These are phyloP conservation scores for Anisognathus igniventris DNA, from an alignment of 2,797 vertebrate species.

Conservation along the genomic window DNA sequence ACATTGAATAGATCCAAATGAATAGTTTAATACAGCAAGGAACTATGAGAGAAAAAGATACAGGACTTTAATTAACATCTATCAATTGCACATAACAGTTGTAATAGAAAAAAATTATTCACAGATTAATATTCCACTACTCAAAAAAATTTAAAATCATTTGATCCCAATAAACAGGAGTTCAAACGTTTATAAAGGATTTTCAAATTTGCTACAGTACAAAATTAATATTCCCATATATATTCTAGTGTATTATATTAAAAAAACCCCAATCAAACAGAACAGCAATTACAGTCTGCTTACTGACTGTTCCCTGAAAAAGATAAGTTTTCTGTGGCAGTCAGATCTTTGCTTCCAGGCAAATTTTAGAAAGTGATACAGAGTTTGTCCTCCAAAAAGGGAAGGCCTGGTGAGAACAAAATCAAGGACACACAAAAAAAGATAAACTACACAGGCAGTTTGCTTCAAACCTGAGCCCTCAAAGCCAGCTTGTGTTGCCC, in stretches of 20 bases:
- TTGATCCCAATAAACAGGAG: not conserved
- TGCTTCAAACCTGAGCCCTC: not conserved
- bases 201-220: not conserved
- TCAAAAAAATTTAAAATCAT: not conserved
- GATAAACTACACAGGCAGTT: not conserved
- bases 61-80: not conserved
- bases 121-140: not conserved
- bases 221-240: not conserved
- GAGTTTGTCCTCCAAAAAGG: not conserved
- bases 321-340: not conserved
- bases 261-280: not conserved
- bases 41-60: not conserved
- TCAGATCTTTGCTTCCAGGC: not conserved
- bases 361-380: not conserved
- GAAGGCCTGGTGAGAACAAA: not conserved
- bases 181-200: not conserved
- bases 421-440: not conserved
- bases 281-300: not conserved
- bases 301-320: conserved; percentile 3
- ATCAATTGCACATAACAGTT: not conserved
- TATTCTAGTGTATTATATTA: not conserved
- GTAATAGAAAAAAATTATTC: not conserved
- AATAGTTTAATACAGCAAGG: not conserved
- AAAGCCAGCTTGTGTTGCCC: not conserved
- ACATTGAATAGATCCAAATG: not conserved